Percentiles rank a stretch among this genome's conserved stretches.
phyloP scores from a whole-genome alignment of 92 coral and sea anemone genomes.

The Porites evermanni region DNA sequence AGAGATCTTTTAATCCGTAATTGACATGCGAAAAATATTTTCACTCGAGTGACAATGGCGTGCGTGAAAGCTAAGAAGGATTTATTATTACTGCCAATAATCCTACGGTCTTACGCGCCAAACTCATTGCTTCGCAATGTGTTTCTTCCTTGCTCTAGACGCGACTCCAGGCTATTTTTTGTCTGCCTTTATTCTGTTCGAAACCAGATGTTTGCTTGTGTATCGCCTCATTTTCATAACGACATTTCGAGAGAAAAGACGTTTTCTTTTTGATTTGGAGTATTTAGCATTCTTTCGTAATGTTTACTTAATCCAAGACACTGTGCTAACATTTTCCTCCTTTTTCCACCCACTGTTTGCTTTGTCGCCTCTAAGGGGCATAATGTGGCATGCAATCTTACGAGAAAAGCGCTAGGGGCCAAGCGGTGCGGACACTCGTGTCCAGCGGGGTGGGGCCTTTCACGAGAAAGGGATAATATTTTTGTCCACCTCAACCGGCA shows the following conservation, averaged over 20 bases:
- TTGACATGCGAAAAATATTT: constrained; percentile 23
- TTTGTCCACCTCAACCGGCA: constrained; percentile 8
- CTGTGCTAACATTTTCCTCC: constrained; percentile 74
- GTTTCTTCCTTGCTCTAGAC: constrained; percentile 2
- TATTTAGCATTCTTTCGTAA: constrained; percentile 90
- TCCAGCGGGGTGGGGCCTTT: constrained; percentile 31
- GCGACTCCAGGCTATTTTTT: constrained; percentile 22
- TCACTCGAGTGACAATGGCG: constrained; percentile 33
- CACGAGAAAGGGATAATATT: not conserved
- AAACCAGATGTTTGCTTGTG: constrained; percentile 78
- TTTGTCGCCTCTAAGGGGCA: constrained; percentile 47
- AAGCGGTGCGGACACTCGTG: constrained; percentile 23
- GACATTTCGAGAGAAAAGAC: constrained; percentile 63
- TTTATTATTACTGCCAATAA: constrained; percentile 44
- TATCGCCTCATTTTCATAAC: constrained; percentile 80
- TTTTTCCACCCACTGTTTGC: constrained; percentile 75
- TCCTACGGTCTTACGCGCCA: constrained; percentile 36
- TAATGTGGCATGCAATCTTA: constrained; percentile 37
- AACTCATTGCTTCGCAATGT: constrained; percentile 17
- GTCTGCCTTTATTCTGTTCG: constrained; percentile 38
- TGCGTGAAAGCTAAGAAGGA: constrained; percentile 40
- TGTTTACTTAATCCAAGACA: constrained; percentile 70
- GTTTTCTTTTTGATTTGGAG: constrained; percentile 74
- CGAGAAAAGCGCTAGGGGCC: constrained; percentile 35
- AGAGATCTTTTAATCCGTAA: constrained; percentile 38